Percentiles rank a stretch among this genome's conserved stretches.
Conservation (phyloP, 2,113 vertebrate species). For the Cynocephalus volans region DNA sequence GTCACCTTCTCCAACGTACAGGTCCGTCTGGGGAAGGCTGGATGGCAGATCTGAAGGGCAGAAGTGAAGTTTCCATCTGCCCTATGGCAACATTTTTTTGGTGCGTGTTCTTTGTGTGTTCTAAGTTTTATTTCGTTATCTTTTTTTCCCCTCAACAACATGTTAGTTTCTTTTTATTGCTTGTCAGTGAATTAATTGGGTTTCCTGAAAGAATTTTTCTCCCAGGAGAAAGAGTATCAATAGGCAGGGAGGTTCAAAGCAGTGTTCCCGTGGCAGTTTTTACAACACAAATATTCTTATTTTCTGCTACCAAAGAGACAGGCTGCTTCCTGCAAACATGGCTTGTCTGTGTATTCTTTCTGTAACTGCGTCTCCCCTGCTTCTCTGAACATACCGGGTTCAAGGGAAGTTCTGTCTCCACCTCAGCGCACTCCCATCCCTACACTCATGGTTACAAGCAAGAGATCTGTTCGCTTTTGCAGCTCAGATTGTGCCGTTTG, state of each 20-base stretch:
- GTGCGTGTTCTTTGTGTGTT: not conserved
- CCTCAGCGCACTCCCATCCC: not conserved
- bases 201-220: not conserved
- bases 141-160: not conserved
- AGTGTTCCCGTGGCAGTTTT: not conserved
- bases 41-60: not conserved
- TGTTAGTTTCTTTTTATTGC: not conserved
- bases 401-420: not conserved
- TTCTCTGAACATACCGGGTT: not conserved
- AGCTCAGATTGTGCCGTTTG: not conserved
- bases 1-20: not conserved
- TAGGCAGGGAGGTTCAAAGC: not conserved
- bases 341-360: not conserved
- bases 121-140: not conserved
- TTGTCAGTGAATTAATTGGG: not conserved
- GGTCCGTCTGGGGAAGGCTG: not conserved
- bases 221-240: not conserved
- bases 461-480: not conserved
- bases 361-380: not conserved
- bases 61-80: not conserved
- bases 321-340: not conserved
- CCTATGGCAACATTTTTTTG: not conserved
- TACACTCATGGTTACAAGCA: not conserved
- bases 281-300: not conserved
- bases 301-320: not conserved